Evolutionary conservation across 2,113 vertebrate genomes (phyloP).

Genomic region (Sturnira hondurensis): DNA sequence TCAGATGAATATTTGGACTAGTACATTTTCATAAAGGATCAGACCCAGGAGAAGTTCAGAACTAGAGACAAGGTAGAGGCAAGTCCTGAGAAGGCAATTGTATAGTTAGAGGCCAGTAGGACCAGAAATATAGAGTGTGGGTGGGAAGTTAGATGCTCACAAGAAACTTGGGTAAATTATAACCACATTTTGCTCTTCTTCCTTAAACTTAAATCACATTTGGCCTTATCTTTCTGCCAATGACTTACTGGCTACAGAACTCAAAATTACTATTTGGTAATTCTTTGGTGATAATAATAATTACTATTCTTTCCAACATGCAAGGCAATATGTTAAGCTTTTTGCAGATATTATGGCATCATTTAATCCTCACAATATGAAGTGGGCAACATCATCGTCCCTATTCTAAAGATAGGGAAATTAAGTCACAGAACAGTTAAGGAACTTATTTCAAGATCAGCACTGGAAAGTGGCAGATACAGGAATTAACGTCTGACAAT

Average conservation of each 20-base stretch:
- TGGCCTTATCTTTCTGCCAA: background rate
- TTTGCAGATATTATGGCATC: background rate
- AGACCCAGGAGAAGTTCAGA: background rate
- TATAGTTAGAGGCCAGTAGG: background rate
- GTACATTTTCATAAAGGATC: background rate
- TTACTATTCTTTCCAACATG: background rate
- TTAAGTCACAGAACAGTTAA: background rate
- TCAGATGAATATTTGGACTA: background rate
- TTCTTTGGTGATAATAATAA: background rate
- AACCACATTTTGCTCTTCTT: background rate
- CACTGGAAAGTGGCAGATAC: background rate
- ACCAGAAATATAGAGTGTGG: accelerated
- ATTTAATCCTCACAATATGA: background rate
- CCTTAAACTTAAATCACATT: background rate
- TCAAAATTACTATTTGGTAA: background rate
- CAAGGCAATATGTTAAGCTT: background rate
- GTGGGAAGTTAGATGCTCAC: background rate
- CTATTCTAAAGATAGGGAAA: background rate
- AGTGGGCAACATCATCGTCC: background rate
- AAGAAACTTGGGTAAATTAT: background rate
- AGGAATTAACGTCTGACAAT: background rate
- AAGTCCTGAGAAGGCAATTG: background rate
- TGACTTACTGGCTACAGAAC: background rate
- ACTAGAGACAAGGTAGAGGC: background rate
- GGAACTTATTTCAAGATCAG: background rate